Conservation (phyloP, 2,113 vertebrate genomes). For the Oenanthe oenanthe region DNA sequence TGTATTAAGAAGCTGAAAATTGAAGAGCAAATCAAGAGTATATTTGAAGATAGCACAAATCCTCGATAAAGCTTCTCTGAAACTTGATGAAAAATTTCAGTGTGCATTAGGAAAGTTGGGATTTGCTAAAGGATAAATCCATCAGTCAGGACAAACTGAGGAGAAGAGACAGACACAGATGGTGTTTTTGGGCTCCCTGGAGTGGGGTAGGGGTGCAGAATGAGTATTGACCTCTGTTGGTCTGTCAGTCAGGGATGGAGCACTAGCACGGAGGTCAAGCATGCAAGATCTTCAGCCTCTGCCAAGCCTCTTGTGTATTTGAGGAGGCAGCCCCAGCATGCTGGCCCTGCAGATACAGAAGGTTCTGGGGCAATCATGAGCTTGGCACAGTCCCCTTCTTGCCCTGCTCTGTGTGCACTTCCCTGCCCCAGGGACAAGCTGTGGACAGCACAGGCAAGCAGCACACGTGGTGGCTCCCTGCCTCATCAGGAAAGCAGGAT, state of each 20-base stretch:
- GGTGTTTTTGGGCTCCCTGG: not conserved
- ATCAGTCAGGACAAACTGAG: constrained; percentile 3
- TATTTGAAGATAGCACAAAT: constrained; percentile 63
- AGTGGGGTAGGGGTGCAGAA: not conserved
- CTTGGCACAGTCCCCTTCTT: not conserved
- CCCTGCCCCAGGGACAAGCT: not conserved
- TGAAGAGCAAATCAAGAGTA: constrained; percentile 16
- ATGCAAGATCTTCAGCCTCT: not conserved
- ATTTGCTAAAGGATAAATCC: constrained; percentile 28
- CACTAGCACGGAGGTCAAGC: not conserved
- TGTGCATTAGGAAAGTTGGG: constrained; percentile 2
- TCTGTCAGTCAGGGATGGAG: not conserved
- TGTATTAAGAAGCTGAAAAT: not conserved
- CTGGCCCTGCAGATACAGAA: not conserved
- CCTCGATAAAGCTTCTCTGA: constrained; percentile 25
- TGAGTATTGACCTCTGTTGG: not conserved
- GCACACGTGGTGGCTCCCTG: not conserved
- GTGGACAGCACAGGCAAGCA: not conserved
- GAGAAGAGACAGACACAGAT: not conserved
- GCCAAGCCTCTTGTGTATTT: not conserved
- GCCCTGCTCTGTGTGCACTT: not conserved
- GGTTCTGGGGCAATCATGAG: not conserved
- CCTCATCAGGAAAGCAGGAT: not conserved
- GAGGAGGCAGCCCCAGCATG: not conserved
- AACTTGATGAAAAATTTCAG: constrained; percentile 49